Conservation (phyloP, 2,113 vertebrate species). For the Sclerurus mexicanus region DNA sequence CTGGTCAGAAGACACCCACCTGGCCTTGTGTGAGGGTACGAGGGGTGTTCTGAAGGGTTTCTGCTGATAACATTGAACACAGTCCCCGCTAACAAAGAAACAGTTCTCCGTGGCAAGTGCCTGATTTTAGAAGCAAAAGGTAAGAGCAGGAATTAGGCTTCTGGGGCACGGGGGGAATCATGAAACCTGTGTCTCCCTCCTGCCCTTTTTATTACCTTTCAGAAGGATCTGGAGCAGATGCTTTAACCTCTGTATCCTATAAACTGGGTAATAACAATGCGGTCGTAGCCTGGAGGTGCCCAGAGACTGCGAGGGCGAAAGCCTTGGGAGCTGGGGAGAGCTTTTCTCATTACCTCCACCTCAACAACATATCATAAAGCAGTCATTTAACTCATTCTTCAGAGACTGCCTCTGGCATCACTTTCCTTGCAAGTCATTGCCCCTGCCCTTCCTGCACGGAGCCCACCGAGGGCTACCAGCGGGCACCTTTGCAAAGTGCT, state of each 20-base stretch:
- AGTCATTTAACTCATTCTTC: background rate
- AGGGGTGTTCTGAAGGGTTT: background rate
- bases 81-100: background rate
- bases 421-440: background rate
- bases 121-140: background rate
- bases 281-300: background rate
- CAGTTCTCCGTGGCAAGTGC: background rate
- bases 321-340: background rate
- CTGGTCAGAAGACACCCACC: background rate
- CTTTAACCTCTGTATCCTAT: background rate
- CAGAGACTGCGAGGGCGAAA: background rate
- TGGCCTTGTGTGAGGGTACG: fast-evolving
- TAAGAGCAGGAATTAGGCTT: background rate
- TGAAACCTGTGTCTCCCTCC: background rate
- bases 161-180: background rate
- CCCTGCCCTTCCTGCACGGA: background rate
- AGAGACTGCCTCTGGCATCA: background rate
- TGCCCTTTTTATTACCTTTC: background rate
- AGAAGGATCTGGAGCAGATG: background rate
- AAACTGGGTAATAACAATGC: background rate
- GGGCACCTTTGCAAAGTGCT: background rate
- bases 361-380: background rate
- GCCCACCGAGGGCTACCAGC: background rate
- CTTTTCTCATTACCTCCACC: slow-evolving; percentile 8
- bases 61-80: background rate